Percentiles rank a stretch among this genome's conserved stretches.
phyloP scores from a whole-genome alignment of 2,113 vertebrate genomes.

The Tyto alba region DNA sequence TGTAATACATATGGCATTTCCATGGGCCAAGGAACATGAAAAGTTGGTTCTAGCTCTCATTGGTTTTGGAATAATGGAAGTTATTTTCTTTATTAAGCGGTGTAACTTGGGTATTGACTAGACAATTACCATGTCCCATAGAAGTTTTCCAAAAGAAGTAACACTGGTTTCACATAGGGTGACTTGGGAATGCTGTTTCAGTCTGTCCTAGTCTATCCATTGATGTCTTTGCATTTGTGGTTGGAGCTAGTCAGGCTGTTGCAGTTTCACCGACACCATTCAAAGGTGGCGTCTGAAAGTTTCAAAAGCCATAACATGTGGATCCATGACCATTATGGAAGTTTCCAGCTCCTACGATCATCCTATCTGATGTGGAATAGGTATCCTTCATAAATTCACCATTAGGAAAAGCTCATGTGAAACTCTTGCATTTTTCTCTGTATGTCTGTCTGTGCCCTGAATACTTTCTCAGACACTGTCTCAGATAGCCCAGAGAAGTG shows the following conservation, averaged over 20 bases:
- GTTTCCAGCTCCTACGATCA: background rate
- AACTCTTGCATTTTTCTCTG: background rate
- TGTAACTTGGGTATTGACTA: background rate
- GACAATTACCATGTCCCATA: background rate
- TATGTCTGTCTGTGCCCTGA: background rate
- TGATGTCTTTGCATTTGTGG: background rate
- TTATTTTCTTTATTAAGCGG: background rate
- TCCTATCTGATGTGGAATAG: background rate
- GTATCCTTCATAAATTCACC: background rate
- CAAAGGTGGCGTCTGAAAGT: background rate
- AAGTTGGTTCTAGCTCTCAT: background rate
- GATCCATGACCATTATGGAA: background rate
- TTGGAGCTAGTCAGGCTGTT: background rate
- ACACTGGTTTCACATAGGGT: background rate
- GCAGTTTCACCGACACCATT: background rate
- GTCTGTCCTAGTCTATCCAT: background rate
- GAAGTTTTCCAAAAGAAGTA: background rate
- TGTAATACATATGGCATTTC: background rate
- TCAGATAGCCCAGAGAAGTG: background rate
- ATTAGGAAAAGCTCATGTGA: background rate
- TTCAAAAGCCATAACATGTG: background rate
- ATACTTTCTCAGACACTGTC: background rate
- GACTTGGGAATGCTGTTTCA: background rate
- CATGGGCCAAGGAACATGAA: background rate
- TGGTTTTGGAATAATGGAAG: background rate